phyloP scores from a whole-genome alignment of 2,113 vertebrate genomes.

The Actenoides hombroni region DNA sequence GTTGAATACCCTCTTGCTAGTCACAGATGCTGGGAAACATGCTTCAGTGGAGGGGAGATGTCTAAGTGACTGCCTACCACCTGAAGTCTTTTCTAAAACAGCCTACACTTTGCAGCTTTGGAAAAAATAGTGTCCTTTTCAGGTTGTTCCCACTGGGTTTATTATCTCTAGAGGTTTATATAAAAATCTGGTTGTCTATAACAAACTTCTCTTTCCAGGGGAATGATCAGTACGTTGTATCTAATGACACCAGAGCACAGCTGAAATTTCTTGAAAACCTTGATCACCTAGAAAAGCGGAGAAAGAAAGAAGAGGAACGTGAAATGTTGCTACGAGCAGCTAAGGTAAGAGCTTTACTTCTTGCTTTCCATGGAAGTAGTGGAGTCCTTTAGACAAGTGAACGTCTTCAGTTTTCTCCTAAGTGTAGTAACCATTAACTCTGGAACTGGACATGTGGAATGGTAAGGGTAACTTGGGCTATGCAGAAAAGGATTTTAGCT shows the following conservation, averaged over 20 bases:
- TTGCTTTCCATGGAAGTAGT: not conserved
- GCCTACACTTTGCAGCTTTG: not conserved
- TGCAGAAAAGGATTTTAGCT: not conserved
- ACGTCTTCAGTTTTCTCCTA: not conserved
- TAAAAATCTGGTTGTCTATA: not conserved
- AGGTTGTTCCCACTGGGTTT: not conserved
- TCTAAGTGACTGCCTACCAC: not conserved
- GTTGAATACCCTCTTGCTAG: not conserved
- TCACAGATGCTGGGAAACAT: not conserved
- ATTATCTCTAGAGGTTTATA: not conserved
- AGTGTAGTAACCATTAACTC: not conserved
- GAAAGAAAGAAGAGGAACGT: conserved; percentile 84
- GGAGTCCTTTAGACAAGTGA: not conserved
- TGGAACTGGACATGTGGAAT: not conserved
- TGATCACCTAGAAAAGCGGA: conserved; percentile 85
- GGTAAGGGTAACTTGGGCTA: not conserved
- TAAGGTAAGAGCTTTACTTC: conserved; percentile 75
- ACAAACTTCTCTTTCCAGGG: conserved; percentile 71
- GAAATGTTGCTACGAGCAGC: conserved; percentile 85
- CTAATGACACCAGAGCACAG: conserved; percentile 86
- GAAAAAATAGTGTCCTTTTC: not conserved
- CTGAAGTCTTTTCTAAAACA: not conserved
- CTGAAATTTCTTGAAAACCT: conserved; percentile 91
- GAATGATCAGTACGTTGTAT: conserved; percentile 74
- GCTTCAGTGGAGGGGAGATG: not conserved